These are phyloP conservation scores for Drosophila novamexicana DNA, from an alignment of 1,140 invertebrate genomes.

Conservation along the genomic window DNA sequence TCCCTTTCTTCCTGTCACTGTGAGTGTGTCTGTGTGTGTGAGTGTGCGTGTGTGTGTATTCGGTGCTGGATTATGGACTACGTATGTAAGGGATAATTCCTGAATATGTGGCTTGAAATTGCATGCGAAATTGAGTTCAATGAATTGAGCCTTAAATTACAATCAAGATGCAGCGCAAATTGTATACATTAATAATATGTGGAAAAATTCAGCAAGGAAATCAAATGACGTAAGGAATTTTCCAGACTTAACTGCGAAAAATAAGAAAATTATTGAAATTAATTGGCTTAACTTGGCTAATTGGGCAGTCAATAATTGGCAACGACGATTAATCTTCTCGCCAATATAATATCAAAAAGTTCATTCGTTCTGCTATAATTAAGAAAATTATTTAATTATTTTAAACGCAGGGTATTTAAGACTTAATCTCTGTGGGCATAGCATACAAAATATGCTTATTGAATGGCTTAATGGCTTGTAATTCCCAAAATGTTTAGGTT, in stretches of 20 bases:
- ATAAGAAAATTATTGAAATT: constrained; percentile 7
- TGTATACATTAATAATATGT: constrained; percentile 8
- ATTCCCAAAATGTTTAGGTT: background rate
- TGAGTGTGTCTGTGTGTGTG: constrained; percentile 8
- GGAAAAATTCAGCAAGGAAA: constrained; percentile 3
- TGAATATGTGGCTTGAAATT: constrained; percentile 41
- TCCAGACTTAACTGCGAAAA: background rate
- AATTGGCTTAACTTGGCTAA: background rate
- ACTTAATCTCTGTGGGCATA: background rate
- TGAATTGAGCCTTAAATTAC: constrained; percentile 23
- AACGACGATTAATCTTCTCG: too few relatives aligned
- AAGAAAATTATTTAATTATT: too few relatives aligned
- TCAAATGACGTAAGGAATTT: constrained; percentile 1
- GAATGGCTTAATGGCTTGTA: too few relatives aligned
- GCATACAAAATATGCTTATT: too few relatives aligned
- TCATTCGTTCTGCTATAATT: too few relatives aligned
- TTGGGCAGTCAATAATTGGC: too few relatives aligned
- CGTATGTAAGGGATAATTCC: constrained; percentile 26
- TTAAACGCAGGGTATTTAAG: too few relatives aligned
- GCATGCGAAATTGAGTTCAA: constrained; percentile 36
- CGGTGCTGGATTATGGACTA: constrained; percentile 16
- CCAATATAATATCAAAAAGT: too few relatives aligned
- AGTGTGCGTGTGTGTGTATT: background rate
- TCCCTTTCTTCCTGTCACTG: background rate
- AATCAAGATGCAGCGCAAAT: background rate